Conservation (phyloP, 2,797 vertebrate genomes). For the Coregonus ussuriensis region DNA sequence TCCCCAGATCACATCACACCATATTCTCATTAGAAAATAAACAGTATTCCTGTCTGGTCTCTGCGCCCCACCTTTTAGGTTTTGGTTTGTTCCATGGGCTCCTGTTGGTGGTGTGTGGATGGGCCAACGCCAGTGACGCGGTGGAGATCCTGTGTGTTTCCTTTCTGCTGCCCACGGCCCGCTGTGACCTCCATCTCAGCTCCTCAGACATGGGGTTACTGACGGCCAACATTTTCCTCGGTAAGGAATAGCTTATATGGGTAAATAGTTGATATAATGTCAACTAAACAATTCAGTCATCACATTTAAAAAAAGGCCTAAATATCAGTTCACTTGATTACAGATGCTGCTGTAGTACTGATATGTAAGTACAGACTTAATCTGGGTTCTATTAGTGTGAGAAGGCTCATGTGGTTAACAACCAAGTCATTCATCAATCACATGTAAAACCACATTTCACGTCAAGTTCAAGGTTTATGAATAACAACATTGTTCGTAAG, state of each 20-base stretch:
- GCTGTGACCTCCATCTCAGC: constrained; percentile 72
- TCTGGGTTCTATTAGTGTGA: neutral
- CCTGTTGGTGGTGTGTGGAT: constrained; percentile 74
- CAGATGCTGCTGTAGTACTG: too few relatives aligned
- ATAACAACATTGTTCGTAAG: neutral
- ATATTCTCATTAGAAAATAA: too few relatives aligned
- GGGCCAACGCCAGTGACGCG: constrained; percentile 81
- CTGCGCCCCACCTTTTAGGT: constrained; percentile 51
- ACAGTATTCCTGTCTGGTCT: neutral
- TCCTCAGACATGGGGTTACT: constrained; percentile 78
- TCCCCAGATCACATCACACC: neutral
- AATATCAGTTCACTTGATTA: too few relatives aligned
- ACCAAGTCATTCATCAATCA: neutral
- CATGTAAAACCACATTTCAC: neutral
- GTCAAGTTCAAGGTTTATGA: neutral
- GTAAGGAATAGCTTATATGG: constrained; percentile 42
- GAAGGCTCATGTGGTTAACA: neutral
- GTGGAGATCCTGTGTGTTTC: constrained; percentile 81
- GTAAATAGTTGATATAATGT: neutral
- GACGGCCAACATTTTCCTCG: constrained; percentile 79
- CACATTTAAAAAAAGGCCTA: neutral
- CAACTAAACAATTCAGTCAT: neutral
- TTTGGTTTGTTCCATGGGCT: constrained; percentile 78
- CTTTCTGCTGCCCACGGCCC: constrained; percentile 74
- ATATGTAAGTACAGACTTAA: neutral